Evolutionary conservation across 2,888 invertebrate species (phyloP).

Genomic region (Glaucopsyche alexis): DNA sequence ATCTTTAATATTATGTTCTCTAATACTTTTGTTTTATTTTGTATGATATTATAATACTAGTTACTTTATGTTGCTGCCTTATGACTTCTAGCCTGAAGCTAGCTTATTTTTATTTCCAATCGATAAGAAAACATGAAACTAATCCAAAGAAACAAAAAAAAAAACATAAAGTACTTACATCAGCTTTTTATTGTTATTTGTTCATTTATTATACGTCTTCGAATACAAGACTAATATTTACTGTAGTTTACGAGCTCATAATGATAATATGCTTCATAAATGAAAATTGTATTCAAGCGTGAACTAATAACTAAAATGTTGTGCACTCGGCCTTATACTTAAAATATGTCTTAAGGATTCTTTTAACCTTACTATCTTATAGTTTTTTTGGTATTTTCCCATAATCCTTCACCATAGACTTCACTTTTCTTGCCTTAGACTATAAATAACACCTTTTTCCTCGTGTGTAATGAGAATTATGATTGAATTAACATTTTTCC

Average conservation of each 20-base stretch:
- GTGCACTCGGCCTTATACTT: constrained; percentile 31
- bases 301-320: neutral
- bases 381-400: neutral
- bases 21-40: no score
- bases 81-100: no score
- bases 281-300: neutral
- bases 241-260: constrained; percentile 2
- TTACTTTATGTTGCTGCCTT: no score
- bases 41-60: no score
- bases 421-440: neutral
- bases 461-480: neutral
- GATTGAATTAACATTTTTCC: constrained; percentile 7
- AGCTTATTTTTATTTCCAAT: no score
- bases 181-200: neutral
- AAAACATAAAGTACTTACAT: neutral
- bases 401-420: constrained; percentile 13
- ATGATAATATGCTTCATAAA: constrained; percentile 11
- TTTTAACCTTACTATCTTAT: constrained; percentile 4
- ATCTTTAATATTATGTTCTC: no score
- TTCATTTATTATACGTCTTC: neutral
- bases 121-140: neutral
- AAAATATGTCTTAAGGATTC: constrained; percentile 25
- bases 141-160: neutral
- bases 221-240: neutral
- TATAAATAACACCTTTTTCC: constrained; percentile 20